Percentiles rank a stretch among this genome's conserved stretches.
These are phyloP conservation scores for Eurois occulta DNA, from an alignment of 2,888 invertebrate species.

Conservation along the genomic window DNA sequence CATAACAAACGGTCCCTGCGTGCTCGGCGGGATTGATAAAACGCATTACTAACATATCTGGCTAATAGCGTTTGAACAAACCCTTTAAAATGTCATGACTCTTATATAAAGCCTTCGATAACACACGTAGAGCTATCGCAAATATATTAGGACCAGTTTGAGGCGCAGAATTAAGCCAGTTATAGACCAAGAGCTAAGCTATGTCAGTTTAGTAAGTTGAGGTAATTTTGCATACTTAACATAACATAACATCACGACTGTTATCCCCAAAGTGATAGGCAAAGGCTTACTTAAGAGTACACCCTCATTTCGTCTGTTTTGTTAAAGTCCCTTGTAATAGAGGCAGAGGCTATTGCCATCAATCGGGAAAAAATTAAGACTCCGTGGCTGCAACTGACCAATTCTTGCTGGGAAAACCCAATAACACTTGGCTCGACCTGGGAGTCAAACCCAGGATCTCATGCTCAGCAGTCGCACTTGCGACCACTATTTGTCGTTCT, in stretches of 20 bases:
- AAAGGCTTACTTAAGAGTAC: background rate
- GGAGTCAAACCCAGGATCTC: background rate
- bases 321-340: no score
- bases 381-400: background rate
- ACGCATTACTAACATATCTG: background rate
- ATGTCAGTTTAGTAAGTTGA: background rate
- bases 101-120: background rate
- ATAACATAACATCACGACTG: background rate
- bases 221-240: background rate
- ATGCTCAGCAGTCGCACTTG: background rate
- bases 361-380: background rate
- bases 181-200: background rate
- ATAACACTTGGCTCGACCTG: background rate
- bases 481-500: background rate
- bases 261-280: background rate
- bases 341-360: background rate
- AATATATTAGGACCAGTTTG: slow-evolving; percentile 12
- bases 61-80: slow-evolving; percentile 10
- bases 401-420: background rate
- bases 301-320: no score
- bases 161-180: background rate
- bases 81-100: slow-evolving; percentile 24
- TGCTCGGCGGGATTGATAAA: background rate
- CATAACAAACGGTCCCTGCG: slow-evolving; percentile 1
- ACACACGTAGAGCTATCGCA: background rate